Evolutionary conservation across 35 echinoderm and acorn worm genomes (phyloP).

Genomic region (Apostichopus californicus): DNA sequence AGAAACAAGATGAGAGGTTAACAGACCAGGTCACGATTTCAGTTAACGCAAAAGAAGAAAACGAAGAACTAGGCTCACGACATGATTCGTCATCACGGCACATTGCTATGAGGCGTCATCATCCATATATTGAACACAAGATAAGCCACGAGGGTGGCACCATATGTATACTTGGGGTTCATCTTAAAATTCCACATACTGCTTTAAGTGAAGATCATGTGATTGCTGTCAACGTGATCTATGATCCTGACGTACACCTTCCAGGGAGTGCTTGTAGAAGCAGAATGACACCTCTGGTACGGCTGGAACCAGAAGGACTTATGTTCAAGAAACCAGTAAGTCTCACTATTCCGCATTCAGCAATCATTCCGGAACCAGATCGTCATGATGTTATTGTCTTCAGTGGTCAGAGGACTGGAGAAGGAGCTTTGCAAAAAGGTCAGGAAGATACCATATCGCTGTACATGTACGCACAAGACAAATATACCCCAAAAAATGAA

Average conservation of each 20-base stretch:
- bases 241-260: too few relatives aligned
- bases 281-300: conserved; percentile 7
- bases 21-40: neutral
- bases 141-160: conserved; percentile 5
- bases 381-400: neutral
- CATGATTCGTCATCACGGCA: neutral
- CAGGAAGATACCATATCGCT: too few relatives aligned
- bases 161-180: neutral
- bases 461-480: too few relatives aligned
- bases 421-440: neutral
- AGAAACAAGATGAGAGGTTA: neutral
- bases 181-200: neutral
- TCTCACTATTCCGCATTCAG: conserved; percentile 6
- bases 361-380: neutral
- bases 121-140: neutral
- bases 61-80: neutral
- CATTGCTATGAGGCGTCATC: neutral
- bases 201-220: neutral
- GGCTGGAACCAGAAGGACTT: neutral
- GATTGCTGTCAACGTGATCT: neutral
- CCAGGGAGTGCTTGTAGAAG: too few relatives aligned
- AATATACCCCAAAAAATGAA: too few relatives aligned
- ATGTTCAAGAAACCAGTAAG: neutral
- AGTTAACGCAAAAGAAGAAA: neutral
- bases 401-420: neutral